These are phyloP conservation scores for Enteromius afrohamiltoni DNA, from an alignment of 2,797 vertebrate genomes.

Conservation along the genomic window DNA sequence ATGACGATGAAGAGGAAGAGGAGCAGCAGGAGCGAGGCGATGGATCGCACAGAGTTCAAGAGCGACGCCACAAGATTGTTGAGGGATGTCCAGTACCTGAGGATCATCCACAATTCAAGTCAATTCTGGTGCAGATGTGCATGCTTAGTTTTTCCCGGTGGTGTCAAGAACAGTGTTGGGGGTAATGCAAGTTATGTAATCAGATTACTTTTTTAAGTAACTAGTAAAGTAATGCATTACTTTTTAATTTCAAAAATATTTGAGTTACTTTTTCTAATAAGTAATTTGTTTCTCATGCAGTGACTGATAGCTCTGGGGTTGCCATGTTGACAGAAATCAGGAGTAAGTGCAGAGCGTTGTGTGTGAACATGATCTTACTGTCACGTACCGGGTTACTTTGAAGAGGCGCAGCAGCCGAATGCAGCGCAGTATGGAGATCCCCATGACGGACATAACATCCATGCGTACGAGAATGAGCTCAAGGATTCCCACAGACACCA, in stretches of 20 bases:
- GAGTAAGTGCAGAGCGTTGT: not conserved
- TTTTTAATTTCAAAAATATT: not conserved
- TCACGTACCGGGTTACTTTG: conserved; percentile 88
- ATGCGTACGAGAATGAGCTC: conserved; percentile 87
- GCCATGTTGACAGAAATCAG: not conserved
- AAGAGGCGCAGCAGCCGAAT: conserved; percentile 91
- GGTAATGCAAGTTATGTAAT: not conserved
- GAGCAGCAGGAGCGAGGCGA: conserved; percentile 92
- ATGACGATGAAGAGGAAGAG: conserved; percentile 94
- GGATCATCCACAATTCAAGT: not conserved
- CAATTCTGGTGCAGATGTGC: not conserved
- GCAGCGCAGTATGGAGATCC: conserved; percentile 93
- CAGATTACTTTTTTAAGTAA: not conserved
- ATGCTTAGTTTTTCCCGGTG: not conserved
- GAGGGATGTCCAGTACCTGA: conserved; percentile 86
- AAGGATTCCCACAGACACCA: conserved; percentile 86
- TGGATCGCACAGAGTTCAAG: conserved; percentile 90
- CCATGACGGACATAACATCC: conserved; percentile 83
- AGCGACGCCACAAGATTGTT: conserved; percentile 93
- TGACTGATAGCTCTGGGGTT: not conserved
- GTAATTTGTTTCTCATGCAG: not conserved
- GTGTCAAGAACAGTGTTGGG: not conserved
- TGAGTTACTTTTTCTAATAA: not conserved
- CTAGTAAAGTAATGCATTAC: not conserved
- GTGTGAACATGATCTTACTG: no score